Conservation (phyloP, 2,113 vertebrate genomes). For the Hystrix brachyura region DNA sequence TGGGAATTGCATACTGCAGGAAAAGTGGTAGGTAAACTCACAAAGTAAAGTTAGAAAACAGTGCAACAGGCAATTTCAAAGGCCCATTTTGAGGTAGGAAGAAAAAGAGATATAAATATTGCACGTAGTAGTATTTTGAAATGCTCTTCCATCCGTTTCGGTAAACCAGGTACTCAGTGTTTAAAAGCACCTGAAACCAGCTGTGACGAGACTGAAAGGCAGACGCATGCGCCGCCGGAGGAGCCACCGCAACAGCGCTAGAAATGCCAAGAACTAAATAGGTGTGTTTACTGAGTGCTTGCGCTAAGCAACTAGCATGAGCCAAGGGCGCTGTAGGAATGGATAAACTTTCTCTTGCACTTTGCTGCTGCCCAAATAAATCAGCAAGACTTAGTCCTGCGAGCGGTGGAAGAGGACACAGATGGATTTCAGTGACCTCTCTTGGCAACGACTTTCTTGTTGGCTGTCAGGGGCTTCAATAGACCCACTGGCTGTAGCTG, state of each 20-base stretch:
- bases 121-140: conserved; percentile 32
- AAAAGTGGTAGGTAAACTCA: conserved; percentile 40
- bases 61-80: conserved; percentile 40
- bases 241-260: not conserved
- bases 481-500: not conserved
- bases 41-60: conserved; percentile 53
- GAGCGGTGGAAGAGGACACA: not conserved
- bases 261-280: not conserved
- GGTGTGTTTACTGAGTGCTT: not conserved
- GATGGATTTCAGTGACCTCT: not conserved
- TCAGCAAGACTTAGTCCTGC: not conserved
- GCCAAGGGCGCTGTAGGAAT: not conserved
- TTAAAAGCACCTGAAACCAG: conserved; percentile 14
- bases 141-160: conserved; percentile 15
- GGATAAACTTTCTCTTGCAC: not conserved
- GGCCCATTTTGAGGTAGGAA: conserved; percentile 41
- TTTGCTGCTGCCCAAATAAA: not conserved
- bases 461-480: not conserved
- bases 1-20: not conserved
- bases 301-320: not conserved
- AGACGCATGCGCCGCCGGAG: not conserved
- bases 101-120: conserved; percentile 59
- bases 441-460: not conserved
- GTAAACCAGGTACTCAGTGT: not conserved
- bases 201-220: not conserved